Evolutionary conservation across 2,797 vertebrate genomes (phyloP).

Genomic region (Notamacropus eugenii): DNA sequence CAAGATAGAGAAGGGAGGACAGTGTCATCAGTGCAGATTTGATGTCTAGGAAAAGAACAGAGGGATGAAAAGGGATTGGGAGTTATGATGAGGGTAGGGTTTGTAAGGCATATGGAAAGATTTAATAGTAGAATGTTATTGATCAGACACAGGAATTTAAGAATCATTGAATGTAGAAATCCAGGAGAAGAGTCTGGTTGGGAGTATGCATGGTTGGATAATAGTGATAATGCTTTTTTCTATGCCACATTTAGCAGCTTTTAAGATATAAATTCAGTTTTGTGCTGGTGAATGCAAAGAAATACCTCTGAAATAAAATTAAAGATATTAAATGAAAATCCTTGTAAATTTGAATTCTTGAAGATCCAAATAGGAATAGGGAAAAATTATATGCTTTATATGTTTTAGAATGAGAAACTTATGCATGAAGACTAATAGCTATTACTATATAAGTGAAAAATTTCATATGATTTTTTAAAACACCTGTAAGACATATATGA

Average conservation of each 20-base stretch:
- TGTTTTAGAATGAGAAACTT: neutral
- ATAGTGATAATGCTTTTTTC: neutral
- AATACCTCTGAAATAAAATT: neutral
- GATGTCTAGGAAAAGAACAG: neutral
- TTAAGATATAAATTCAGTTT: neutral
- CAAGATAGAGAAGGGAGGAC: neutral
- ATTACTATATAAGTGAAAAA: neutral
- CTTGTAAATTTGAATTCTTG: neutral
- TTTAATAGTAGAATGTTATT: neutral
- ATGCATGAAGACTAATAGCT: neutral
- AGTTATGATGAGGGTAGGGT: neutral
- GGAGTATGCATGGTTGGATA: neutral
- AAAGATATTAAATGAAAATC: neutral
- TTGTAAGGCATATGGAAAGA: neutral
- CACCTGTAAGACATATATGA: neutral
- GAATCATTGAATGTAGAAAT: neutral
- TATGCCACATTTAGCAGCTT: neutral
- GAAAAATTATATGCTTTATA: neutral
- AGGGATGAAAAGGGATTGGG: neutral
- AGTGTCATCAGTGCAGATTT: neutral
- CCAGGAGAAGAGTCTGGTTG: neutral
- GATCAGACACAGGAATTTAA: neutral
- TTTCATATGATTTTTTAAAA: neutral
- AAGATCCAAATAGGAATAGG: neutral
- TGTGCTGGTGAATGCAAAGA: neutral